phyloP scores from a whole-genome alignment of 2,113 vertebrate species.

The Lepisosteus oculatus region DNA sequence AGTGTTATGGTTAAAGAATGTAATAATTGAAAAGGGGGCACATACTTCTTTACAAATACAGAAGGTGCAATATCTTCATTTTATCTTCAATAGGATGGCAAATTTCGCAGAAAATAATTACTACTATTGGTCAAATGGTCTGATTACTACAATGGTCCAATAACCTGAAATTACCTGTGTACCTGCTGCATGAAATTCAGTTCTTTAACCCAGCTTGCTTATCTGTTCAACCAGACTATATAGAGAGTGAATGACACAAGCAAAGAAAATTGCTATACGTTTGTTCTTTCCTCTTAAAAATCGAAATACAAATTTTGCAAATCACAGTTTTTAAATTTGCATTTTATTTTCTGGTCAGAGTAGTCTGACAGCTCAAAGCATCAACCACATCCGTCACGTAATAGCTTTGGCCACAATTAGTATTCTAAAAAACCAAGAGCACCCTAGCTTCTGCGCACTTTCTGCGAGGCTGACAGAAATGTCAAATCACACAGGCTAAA shows the following conservation, averaged over 20 bases:
- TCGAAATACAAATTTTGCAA: slow-evolving; percentile 23
- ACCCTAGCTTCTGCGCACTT: slow-evolving; percentile 40
- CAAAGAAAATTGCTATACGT: too few species aligned
- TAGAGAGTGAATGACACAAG: too few species aligned
- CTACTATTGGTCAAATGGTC: slow-evolving; percentile 15
- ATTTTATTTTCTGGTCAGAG: slow-evolving; percentile 58
- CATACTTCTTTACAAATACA: not conserved
- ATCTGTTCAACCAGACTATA: slow-evolving; percentile 15
- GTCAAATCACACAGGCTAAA: slow-evolving; percentile 57
- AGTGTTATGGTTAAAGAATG: slow-evolving; percentile 14
- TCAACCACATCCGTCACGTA: slow-evolving; percentile 46
- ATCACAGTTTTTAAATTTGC: slow-evolving; percentile 53
- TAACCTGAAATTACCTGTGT: slow-evolving; percentile 39
- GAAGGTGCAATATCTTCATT: slow-evolving; percentile 29
- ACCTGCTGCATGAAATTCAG: slow-evolving; percentile 42
- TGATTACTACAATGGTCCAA: slow-evolving; percentile 30
- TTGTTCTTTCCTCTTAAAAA: too few species aligned
- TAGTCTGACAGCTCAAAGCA: slow-evolving; percentile 56
- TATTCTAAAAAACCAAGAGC: slow-evolving; percentile 53
- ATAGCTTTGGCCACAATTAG: slow-evolving; percentile 58
- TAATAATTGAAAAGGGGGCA: slow-evolving; percentile 21
- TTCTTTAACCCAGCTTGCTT: slow-evolving; percentile 46
- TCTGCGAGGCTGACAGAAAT: slow-evolving; percentile 47
- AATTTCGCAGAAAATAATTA: too few species aligned
- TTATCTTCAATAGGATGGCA: slow-evolving; percentile 3